Percentiles rank a stretch among this genome's conserved stretches.
Conservation (phyloP, 2,797 vertebrate genomes). For the Peromyscus eremicus region DNA sequence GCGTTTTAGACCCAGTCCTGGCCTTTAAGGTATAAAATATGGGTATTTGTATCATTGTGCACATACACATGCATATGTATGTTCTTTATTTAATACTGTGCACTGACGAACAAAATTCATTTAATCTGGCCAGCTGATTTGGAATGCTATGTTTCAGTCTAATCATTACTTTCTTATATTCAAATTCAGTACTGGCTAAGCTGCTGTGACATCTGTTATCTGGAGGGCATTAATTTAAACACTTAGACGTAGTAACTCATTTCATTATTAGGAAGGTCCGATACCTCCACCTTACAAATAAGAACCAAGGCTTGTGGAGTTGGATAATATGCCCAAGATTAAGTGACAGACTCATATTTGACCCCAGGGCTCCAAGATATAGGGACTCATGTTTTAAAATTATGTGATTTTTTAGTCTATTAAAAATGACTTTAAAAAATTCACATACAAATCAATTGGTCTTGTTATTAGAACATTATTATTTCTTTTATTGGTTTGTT, state of each 20-base stretch:
- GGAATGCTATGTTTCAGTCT: slow-evolving; percentile 23
- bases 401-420: not conserved
- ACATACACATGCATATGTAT: not conserved
- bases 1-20: slow-evolving; percentile 41
- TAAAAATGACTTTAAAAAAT: not conserved
- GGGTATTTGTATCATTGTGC: not conserved
- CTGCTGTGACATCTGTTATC: slow-evolving; percentile 11
- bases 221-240: not conserved
- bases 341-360: not conserved
- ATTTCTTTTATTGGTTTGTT: not conserved
- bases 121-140: slow-evolving; percentile 39
- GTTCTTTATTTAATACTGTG: not conserved
- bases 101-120: not conserved
- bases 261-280: slow-evolving; percentile 7
- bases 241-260: not conserved
- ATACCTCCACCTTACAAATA: not conserved
- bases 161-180: slow-evolving; percentile 47
- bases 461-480: not conserved
- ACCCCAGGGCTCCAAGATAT: not conserved
- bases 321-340: not conserved
- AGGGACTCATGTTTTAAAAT: not conserved
- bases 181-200: slow-evolving; percentile 57
- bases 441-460: not conserved
- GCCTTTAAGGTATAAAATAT: slow-evolving; percentile 15
- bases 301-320: not conserved